phyloP scores from a whole-genome alignment of 2,888 invertebrate genomes.

The Drosophila emarginata region DNA sequence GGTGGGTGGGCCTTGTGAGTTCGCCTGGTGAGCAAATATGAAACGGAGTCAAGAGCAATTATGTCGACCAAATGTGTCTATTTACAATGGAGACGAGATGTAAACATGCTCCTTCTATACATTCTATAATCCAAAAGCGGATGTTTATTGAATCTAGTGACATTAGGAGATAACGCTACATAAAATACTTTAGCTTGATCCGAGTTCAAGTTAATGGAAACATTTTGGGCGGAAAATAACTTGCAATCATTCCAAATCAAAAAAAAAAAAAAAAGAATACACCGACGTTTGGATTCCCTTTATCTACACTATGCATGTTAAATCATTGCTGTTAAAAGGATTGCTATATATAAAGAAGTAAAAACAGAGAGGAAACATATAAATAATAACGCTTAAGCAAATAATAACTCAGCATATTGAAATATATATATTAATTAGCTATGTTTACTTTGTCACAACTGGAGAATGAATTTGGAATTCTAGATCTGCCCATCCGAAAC shows the following conservation, averaged over 20 bases:
- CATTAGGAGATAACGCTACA: neutral
- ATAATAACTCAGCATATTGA: no score
- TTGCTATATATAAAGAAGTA: no score
- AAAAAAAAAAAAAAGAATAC: no score
- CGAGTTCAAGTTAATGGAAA: neutral
- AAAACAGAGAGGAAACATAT: no score
- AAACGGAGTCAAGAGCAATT: conserved; percentile 57
- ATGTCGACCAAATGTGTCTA: conserved; percentile 36
- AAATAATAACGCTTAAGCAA: no score
- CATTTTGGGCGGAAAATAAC: neutral
- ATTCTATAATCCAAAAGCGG: neutral
- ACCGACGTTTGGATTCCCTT: no score
- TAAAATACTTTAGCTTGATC: neutral
- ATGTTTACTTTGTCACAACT: no score
- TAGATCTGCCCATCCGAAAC: no score
- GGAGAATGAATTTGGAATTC: no score
- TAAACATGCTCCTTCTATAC: neutral
- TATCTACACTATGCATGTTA: no score
- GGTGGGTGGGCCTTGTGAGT: neutral
- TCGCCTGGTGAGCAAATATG: conserved; percentile 32
- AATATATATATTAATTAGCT: no score
- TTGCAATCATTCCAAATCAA: neutral
- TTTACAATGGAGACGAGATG: conserved; percentile 19
- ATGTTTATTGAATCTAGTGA: neutral
- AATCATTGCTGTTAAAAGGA: no score